A percentile compares a stretch with the other conserved stretches of the same genome.
Conservation (phyloP, 2,888 invertebrate species). For the Cataglyphis cursor region DNA sequence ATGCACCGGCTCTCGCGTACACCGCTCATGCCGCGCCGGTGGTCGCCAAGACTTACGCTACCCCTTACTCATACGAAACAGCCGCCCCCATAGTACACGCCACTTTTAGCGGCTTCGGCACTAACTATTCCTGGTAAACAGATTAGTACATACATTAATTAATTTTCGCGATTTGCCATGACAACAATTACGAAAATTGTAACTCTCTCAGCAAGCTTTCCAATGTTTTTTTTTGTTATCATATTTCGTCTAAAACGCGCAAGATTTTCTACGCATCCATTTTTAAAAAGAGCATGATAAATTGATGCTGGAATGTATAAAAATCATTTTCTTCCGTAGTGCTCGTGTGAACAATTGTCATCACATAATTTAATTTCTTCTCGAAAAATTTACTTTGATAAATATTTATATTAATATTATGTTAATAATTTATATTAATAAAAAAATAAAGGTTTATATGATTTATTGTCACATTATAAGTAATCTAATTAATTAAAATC, state of each 20-base stretch:
- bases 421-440: slow-evolving; percentile 2
- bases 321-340: not conserved
- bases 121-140: slow-evolving; percentile 80
- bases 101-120: slow-evolving; percentile 76
- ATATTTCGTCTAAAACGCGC: not conserved
- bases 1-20: slow-evolving; percentile 62
- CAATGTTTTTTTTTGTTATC: not conserved
- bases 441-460: not conserved
- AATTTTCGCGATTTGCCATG: not conserved
- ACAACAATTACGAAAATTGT: not conserved
- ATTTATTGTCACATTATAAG: not conserved
- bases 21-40: slow-evolving; percentile 63
- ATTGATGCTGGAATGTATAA: not conserved
- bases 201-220: not conserved
- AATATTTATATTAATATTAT: not conserved
- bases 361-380: not conserved
- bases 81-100: slow-evolving; percentile 74
- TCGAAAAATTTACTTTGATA: not conserved
- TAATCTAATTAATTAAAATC: slow-evolving; percentile 2
- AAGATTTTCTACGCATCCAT: not conserved
- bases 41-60: slow-evolving; percentile 63
- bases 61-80: slow-evolving; percentile 66
- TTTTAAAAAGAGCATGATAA: too few species aligned
- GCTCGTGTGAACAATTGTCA: not conserved
- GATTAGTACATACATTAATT: not conserved